phyloP scores from a whole-genome alignment of 2,113 vertebrate genomes.

The Oncorhynchus mykiss region DNA sequence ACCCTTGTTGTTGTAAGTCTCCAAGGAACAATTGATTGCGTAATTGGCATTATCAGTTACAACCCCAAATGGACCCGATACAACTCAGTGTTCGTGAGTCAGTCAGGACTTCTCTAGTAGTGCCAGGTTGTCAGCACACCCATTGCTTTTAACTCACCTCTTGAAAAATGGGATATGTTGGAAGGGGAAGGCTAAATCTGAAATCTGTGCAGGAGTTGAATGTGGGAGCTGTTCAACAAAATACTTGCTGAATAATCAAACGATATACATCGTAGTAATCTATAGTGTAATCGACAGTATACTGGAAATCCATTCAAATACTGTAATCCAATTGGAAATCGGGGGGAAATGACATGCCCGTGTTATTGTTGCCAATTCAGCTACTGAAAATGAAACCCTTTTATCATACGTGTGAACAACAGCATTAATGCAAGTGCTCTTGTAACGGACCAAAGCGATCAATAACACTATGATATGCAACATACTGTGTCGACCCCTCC shows the following conservation, averaged over 20 bases:
- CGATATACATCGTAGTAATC: no score
- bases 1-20: conserved; percentile 58
- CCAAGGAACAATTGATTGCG: conserved; percentile 64
- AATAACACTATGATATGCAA: conserved; percentile 1
- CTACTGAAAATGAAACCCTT: no score
- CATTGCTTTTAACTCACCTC: neutral
- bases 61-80: conserved; percentile 43
- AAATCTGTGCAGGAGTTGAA: no score
- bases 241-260: no score
- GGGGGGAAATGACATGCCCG: neutral
- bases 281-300: no score
- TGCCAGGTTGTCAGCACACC: conserved; percentile 53
- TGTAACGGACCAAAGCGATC: neutral
- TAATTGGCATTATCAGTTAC: conserved; percentile 60
- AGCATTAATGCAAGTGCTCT: neutral
- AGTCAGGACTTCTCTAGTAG: conserved; percentile 39
- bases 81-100: conserved; percentile 39
- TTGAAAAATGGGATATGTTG: no score
- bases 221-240: no score
- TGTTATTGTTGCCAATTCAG: no score
- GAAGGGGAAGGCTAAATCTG: no score
- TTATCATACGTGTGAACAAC: no score
- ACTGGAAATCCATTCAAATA: neutral
- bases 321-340: neutral
- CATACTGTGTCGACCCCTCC: neutral